Evolutionary conservation across 2,888 invertebrate genomes (phyloP).

Genomic region (Epinotia ramella): DNA sequence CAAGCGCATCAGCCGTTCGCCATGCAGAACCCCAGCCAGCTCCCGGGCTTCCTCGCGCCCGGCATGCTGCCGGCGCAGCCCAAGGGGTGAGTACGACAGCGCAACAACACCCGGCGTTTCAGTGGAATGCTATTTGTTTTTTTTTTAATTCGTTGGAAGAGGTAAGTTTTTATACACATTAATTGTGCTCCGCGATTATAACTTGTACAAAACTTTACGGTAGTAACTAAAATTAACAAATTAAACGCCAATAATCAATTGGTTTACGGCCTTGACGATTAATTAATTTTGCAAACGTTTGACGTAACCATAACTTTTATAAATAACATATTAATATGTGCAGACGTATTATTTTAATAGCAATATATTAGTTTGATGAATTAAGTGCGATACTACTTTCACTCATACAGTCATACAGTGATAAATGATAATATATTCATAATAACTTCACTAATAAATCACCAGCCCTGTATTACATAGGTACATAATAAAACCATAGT

Average conservation of each 20-base stretch:
- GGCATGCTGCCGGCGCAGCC: slow-evolving; percentile 45
- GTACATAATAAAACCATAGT: too few relatives aligned
- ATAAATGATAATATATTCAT: background rate
- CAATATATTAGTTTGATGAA: background rate
- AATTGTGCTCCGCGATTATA: background rate
- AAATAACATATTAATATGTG: background rate
- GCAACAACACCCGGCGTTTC: background rate
- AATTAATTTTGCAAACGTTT: background rate
- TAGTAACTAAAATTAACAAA: background rate
- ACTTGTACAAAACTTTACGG: background rate
- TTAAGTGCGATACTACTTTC: background rate
- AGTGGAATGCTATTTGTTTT: background rate
- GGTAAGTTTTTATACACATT: background rate
- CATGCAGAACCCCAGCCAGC: slow-evolving; percentile 46
- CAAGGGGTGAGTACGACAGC: slow-evolving; percentile 47
- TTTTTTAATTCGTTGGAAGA: background rate
- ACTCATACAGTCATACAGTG: background rate
- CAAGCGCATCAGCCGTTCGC: slow-evolving; percentile 50
- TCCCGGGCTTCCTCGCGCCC: slow-evolving; percentile 49
- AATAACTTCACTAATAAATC: background rate
- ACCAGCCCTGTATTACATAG: background rate
- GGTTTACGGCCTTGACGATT: slow-evolving; percentile 8
- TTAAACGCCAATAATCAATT: slow-evolving; percentile 5
- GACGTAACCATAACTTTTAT: background rate
- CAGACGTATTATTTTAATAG: background rate